Evolutionary conservation across 2,888 invertebrate genomes (phyloP), one percentile per base, ranked within the genome.

Genomic region (Drosophila emarginata): DNA sequence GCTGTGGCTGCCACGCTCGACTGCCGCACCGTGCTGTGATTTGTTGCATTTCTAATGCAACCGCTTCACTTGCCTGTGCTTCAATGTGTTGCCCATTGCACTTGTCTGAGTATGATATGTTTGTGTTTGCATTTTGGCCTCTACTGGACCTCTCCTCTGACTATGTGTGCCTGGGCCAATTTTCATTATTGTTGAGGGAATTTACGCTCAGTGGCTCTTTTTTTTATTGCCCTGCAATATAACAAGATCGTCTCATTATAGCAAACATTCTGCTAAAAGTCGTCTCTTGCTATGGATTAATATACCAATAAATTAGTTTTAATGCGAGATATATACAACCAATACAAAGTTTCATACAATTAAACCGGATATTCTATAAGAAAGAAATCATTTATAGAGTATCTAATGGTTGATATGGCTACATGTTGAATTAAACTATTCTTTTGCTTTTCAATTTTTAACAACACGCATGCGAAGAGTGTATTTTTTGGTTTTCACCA

Each of bases 1-100:
- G 62, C 56, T 64, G 61, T 51, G 51, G 40, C 60, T 28, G 61
- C 45, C 67, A 70, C 72, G 72, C 70, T 77, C 77, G 69, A 65
- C 40, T 70, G 74, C 78, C 64, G 67, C 70, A 51, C 68, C 67
- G 50, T 45, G 67, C 80, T 66, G 84, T 84, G 82, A 83, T 83
- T 83, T 83, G 82, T 83, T 83, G 82, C 82, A 84, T 83, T 83
- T 83, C 82, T 83, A 83, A 83, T 83, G 82, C 82, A 84, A 74
- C 80, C 77, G 84, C 78, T 81, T 75, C 80, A 78, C 78, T 78
- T 79, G 80, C 78, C 74, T 80, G 77, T 80, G 80, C 71, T 75
- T 74, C 78, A 15, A 54, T 52, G 45, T 68, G 76, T 71, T 63
- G 67, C 60, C 61, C 61, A 60, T 72, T 72, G 72, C 74, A 79